Conservation (phyloP, 1,140 invertebrate species). For the Halictus rubicundus region DNA sequence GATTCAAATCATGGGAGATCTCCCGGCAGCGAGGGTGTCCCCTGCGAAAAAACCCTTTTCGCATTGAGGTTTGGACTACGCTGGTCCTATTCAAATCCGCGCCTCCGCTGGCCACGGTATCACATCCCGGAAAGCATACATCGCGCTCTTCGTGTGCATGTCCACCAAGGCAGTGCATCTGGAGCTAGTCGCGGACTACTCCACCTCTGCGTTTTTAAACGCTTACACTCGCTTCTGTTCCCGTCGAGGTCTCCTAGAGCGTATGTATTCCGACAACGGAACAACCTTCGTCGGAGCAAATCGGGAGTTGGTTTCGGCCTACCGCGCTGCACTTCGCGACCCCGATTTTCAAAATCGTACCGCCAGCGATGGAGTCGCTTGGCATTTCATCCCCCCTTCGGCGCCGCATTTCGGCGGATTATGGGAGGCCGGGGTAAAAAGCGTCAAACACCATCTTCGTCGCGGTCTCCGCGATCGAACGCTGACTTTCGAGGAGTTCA, state of each 20-base stretch:
- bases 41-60: slow-evolving; percentile 66
- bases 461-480: slow-evolving; percentile 41
- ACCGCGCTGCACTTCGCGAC: slow-evolving; percentile 15
- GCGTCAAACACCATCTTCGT: slow-evolving; percentile 39
- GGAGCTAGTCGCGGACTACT: slow-evolving; percentile 43
- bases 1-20: slow-evolving; percentile 68
- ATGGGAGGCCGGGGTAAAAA: slow-evolving; percentile 64
- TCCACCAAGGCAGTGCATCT: slow-evolving; percentile 21
- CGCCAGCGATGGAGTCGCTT: neutral
- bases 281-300: slow-evolving; percentile 70
- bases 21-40: slow-evolving; percentile 65
- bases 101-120: slow-evolving; percentile 46
- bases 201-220: slow-evolving; percentile 53
- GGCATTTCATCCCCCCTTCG: slow-evolving; percentile 26
- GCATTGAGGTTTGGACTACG: slow-evolving; percentile 74
- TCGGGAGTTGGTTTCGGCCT: neutral
- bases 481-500: too few species aligned
- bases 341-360: neutral
- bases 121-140: slow-evolving; percentile 44
- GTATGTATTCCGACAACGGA: slow-evolving; percentile 68
- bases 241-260: slow-evolving; percentile 39
- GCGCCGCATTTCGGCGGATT: slow-evolving; percentile 65
- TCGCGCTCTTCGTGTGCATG: slow-evolving; percentile 54
- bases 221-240: slow-evolving; percentile 53
- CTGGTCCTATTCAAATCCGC: slow-evolving; percentile 71